Base-by-base conservation (phyloP, 2,113 vertebrate species). In the Oreochromis spilurus region DNA sequence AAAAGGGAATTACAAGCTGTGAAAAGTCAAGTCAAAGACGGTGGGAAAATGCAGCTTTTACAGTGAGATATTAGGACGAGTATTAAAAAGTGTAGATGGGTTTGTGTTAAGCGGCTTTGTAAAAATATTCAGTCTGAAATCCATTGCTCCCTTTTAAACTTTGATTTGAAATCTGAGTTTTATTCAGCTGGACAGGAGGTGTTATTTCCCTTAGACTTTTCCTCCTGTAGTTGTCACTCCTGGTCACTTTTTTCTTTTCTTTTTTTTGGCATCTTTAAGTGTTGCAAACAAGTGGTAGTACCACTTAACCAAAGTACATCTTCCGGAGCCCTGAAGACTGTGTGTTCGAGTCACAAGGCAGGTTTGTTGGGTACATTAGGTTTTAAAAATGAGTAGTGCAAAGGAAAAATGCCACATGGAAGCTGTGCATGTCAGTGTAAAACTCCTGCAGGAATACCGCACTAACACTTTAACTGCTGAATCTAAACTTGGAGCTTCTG, bases 241-340 rank as follows among this genome's bases (percentile, higher is more conserved):
- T 4, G 50, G 19, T 91, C 84, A 70, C 75, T 89, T 72, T 55
- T 62, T 62, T 36, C 16, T 62, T 70, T 43, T 34, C 31, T 3
- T 2, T 38, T 1, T 14, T 26, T 48, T 16, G 34, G 86, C 86
- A 84, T 50, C 77, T 88, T 84, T 87, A 75, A 88, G 60, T 85
- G 87, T 87, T 67, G 43, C 60, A 83, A 48, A 55, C 84, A 52
- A 48, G 31, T 34, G 12, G 67, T 60, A 21, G 87, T 34, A 80
- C 83, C 87, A 90, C 84, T 91, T 90, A 91, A 87, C 80, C 86
- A 81, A 88, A 89, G 88, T 58, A 67, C 81, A 84, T 90, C 67
- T 91, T 89, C 86, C 80, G 83, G 83, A 24, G 86, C 85, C 81
- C 81, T 17, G 34, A 86, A 55, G 87, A 84, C 79, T n/a, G 78